phyloP scores from a whole-genome alignment of 2,113 vertebrate species.

The Oxyruncus cristatus region DNA sequence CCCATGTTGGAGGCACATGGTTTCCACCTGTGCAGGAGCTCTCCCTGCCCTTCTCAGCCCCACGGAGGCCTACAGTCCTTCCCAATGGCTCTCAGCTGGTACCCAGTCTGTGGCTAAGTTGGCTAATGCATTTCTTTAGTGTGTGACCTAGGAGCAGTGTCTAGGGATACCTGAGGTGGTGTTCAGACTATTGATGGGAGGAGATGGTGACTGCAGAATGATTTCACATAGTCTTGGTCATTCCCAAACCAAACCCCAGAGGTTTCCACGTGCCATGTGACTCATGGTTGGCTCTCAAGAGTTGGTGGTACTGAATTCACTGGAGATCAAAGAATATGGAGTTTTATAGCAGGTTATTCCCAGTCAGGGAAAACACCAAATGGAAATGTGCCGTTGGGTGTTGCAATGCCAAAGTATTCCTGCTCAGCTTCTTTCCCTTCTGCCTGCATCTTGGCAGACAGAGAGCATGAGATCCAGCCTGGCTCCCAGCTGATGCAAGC shows the following conservation, averaged over 20 bases:
- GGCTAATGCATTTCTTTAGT: neutral
- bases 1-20: neutral
- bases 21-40: neutral
- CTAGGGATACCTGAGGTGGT: neutral
- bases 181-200: neutral
- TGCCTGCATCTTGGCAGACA: neutral
- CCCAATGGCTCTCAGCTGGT: neutral
- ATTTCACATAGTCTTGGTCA: neutral
- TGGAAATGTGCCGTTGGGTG: neutral
- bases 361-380: neutral
- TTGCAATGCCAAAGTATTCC: neutral
- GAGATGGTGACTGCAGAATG: constrained; percentile 24
- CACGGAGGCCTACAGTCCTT: neutral
- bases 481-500: neutral
- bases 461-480: neutral
- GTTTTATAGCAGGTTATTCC: neutral
- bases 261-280: neutral
- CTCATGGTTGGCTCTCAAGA: neutral
- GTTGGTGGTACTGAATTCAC: neutral
- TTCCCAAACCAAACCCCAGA: neutral
- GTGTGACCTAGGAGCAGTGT: neutral
- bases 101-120: neutral
- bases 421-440: neutral
- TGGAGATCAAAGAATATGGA: constrained; percentile 5
- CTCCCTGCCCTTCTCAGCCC: neutral